Conservation (phyloP, 2,888 invertebrate genomes). For the Dynastes hyllus region DNA sequence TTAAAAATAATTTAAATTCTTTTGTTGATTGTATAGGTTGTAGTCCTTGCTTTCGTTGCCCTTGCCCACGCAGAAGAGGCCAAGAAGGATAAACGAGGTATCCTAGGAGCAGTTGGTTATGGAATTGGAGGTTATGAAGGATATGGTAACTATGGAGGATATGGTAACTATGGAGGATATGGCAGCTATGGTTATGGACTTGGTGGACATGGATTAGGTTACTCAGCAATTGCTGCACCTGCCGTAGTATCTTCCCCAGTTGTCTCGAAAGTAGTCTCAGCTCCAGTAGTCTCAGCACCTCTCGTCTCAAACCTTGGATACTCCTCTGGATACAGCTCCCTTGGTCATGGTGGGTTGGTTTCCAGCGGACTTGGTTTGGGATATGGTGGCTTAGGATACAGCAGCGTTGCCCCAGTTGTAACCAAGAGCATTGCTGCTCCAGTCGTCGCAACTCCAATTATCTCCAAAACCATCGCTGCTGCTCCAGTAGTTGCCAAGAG, state of each 20-base stretch:
- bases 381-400: constrained; percentile 24
- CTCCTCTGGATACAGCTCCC: background rate
- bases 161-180: constrained; percentile 16
- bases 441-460: constrained; percentile 14
- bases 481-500: constrained; percentile 35
- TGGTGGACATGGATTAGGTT: constrained; percentile 30
- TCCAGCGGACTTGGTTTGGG: constrained; percentile 31
- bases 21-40: constrained; percentile 21
- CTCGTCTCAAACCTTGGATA: constrained; percentile 40
- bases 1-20: background rate
- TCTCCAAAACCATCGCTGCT: background rate
- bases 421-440: constrained; percentile 31
- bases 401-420: constrained; percentile 25
- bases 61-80: constrained; percentile 28
- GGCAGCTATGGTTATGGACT: background rate
- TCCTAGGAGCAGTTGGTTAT: constrained; percentile 36
- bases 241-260: constrained; percentile 39
- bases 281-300: constrained; percentile 46
- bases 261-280: constrained; percentile 36
- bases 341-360: constrained; percentile 30
- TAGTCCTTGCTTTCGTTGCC: constrained; percentile 26
- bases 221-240: constrained; percentile 31
- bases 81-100: constrained; percentile 41
- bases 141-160: constrained; percentile 22
- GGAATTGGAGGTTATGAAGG: constrained; percentile 36